phyloP scores from a whole-genome alignment of 2,113 vertebrate species.

The Calyptomena viridis region DNA sequence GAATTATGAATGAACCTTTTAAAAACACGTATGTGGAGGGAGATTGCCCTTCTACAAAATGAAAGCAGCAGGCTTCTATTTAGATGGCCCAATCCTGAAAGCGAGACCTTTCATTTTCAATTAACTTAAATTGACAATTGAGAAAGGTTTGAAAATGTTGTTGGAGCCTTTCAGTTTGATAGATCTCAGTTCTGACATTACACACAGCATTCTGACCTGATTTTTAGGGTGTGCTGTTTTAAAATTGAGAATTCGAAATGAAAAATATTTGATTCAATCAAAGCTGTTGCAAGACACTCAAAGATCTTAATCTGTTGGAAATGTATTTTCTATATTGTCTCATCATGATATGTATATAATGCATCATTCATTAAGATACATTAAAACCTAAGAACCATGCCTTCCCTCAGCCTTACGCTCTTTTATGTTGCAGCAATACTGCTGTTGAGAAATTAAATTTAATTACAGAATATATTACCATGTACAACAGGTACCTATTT shows the following conservation, averaged over 20 bases:
- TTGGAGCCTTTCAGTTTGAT: conserved; percentile 65
- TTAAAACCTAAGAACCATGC: not conserved
- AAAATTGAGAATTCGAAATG: conserved; percentile 46
- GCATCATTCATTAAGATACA: not conserved
- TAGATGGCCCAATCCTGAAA: conserved; percentile 70
- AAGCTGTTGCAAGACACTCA: not conserved
- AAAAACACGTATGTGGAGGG: conserved; percentile 68
- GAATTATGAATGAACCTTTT: conserved; percentile 78
- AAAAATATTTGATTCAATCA: conserved; percentile 33
- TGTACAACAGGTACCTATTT: not conserved
- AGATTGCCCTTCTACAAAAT: conserved; percentile 73
- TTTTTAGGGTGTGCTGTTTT: conserved; percentile 25
- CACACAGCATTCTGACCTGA: conserved; percentile 36
- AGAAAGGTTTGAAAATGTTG: conserved; percentile 72
- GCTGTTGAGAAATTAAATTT: not conserved
- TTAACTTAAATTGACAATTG: conserved; percentile 75
- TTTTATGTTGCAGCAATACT: not conserved
- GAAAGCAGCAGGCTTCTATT: conserved; percentile 70
- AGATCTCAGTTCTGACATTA: conserved; percentile 62
- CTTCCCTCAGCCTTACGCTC: not conserved
- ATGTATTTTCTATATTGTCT: not conserved
- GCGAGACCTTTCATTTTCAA: conserved; percentile 73
- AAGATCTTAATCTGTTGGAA: not conserved
- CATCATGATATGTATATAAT: not conserved
- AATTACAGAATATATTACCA: not conserved